A percentile compares a stretch with the other conserved stretches of the same genome.
These are phyloP conservation scores for Abrostola tripartita DNA, from an alignment of 2,888 invertebrate genomes.

Conservation along the genomic window DNA sequence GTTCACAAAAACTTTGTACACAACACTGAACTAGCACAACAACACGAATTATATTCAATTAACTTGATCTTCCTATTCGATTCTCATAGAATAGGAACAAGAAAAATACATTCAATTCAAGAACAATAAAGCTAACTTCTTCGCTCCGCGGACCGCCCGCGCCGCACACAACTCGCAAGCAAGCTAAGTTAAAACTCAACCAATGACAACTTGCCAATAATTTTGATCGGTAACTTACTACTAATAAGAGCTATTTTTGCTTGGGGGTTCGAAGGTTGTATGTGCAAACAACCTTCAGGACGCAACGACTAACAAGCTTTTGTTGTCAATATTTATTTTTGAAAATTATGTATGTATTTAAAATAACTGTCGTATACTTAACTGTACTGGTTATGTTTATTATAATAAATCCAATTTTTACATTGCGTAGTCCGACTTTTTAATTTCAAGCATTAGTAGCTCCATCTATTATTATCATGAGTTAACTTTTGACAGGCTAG, in stretches of 20 bases:
- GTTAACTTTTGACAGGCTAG: slow-evolving; percentile 11
- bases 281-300: slow-evolving; percentile 41
- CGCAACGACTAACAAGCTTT: slow-evolving; percentile 8
- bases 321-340: background rate
- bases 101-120: slow-evolving; percentile 60
- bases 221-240: background rate
- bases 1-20: slow-evolving; percentile 58
- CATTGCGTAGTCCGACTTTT: no score
- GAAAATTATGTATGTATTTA: background rate
- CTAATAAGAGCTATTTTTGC: slow-evolving; percentile 41
- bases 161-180: slow-evolving; percentile 48
- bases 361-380: background rate
- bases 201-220: slow-evolving; percentile 10
- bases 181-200: slow-evolving; percentile 40
- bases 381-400: no score
- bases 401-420: no score
- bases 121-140: slow-evolving; percentile 56
- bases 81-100: slow-evolving; percentile 40
- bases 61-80: slow-evolving; percentile 46
- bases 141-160: slow-evolving; percentile 50
- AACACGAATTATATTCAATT: slow-evolving; percentile 46
- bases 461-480: slow-evolving; percentile 30
- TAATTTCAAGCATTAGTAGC: background rate
- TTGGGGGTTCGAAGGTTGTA: slow-evolving; percentile 31
- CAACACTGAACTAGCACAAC: slow-evolving; percentile 55